These are phyloP conservation scores for Acropora yongei DNA, from an alignment of 64 coral and sea anemone genomes.

Conservation along the genomic window DNA sequence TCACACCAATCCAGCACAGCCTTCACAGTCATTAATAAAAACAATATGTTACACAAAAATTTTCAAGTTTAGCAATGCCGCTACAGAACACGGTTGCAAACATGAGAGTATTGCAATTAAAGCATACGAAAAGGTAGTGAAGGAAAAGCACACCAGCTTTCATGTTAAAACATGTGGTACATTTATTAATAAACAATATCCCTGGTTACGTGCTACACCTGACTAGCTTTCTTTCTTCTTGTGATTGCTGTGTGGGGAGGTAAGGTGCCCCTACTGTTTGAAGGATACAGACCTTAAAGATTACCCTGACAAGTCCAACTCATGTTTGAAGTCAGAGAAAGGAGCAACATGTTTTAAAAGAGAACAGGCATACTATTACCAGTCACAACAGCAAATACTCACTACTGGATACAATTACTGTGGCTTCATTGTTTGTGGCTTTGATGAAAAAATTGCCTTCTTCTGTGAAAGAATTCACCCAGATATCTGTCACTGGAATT, in stretches of 20 bases:
- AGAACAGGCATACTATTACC: slow-evolving; percentile 36
- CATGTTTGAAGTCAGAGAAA: slow-evolving; percentile 33
- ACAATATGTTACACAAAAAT: background rate
- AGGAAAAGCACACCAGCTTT: background rate
- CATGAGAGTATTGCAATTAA: background rate
- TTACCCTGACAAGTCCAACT: slow-evolving; percentile 26
- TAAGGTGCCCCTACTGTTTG: background rate
- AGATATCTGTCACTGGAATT: slow-evolving; percentile 33
- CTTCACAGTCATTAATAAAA: background rate
- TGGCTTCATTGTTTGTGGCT: slow-evolving; percentile 55
- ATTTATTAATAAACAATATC: background rate
- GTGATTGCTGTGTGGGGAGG: slow-evolving; percentile 10
- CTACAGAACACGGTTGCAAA: background rate
- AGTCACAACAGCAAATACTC: slow-evolving; percentile 37
- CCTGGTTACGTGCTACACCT: background rate
- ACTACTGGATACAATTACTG: slow-evolving; percentile 28
- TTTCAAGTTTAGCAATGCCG: background rate
- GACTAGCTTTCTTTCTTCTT: background rate
- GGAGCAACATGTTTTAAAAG: background rate
- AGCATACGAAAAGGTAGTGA: background rate
- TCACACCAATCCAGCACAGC: background rate
- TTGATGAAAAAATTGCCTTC: slow-evolving; percentile 8
- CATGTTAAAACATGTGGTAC: background rate
- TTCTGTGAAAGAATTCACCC: slow-evolving; percentile 42
- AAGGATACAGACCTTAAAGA: slow-evolving; percentile 21